phyloP scores from a whole-genome alignment of 2,888 invertebrate species.

The Candidula unifasciata region DNA sequence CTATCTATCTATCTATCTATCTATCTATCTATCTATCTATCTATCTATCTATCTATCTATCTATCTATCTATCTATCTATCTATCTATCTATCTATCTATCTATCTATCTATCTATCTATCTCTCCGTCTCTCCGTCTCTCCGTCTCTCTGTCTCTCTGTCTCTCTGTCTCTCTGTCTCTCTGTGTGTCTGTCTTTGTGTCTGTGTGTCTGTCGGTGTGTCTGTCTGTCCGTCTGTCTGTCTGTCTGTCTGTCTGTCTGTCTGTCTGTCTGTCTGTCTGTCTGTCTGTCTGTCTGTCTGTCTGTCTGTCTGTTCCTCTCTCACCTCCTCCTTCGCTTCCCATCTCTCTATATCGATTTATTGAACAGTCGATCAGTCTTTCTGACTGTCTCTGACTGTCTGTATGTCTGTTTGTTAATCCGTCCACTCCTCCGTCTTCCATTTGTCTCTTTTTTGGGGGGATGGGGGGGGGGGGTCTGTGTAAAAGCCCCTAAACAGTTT shows the following conservation, averaged over 20 bases:
- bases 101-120: background rate
- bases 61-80: background rate
- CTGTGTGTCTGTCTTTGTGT: background rate
- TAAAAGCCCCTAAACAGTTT: no score
- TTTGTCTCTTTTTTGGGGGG: no score
- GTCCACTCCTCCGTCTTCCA: no score
- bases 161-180: background rate
- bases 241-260: background rate
- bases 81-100: no score
- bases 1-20: background rate
- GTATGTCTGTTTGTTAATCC: background rate
- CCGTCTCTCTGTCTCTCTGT: background rate
- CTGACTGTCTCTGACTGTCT: no score
- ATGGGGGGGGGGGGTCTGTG: no score
- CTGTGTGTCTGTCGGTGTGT: background rate
- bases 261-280: background rate
- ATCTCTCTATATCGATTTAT: no score
- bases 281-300: background rate
- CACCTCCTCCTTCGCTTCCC: no score
- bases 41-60: background rate
- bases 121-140: background rate
- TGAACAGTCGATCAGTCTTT: background rate
- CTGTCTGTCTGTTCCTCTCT: slow-evolving; percentile 10
- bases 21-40: no score
- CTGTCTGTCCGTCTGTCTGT: background rate